A percentile compares a stretch with the other conserved stretches of the same genome.
Conservation (phyloP, 2,888 invertebrate genomes). For the Hemicrepidius hirtus region DNA sequence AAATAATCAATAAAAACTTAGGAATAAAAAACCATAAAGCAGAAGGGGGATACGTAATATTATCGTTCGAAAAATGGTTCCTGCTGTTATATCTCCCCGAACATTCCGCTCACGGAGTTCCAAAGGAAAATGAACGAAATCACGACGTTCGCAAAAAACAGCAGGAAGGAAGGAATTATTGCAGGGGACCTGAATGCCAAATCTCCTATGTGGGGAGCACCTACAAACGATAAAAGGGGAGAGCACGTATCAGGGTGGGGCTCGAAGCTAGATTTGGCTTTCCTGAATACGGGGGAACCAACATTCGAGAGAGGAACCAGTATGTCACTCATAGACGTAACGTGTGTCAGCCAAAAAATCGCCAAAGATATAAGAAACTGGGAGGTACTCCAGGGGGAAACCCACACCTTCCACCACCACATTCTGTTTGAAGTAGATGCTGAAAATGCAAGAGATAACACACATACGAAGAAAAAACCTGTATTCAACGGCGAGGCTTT, state of each 20-base stretch:
- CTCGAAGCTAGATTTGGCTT: not conserved
- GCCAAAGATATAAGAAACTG: too few relatives aligned
- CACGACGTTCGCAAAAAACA: too few relatives aligned
- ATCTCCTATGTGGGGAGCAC: too few relatives aligned
- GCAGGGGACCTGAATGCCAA: not conserved
- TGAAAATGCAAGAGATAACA: too few relatives aligned
- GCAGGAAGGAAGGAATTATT: not conserved
- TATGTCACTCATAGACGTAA: not conserved
- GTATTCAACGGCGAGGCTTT: conserved; percentile 29
- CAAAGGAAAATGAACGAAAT: too few relatives aligned
- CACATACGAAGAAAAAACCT: conserved; percentile 30
- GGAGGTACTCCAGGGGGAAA: too few relatives aligned
- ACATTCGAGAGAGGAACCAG: not conserved
- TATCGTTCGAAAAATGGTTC: not conserved
- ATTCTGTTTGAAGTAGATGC: too few relatives aligned
- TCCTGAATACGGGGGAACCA: not conserved
- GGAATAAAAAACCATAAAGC: too few relatives aligned
- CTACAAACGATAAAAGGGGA: not conserved
- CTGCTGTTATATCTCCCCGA: too few relatives aligned
- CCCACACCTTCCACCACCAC: too few relatives aligned
- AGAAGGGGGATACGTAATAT: not conserved
- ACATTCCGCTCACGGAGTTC: too few relatives aligned
- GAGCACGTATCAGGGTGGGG: not conserved
- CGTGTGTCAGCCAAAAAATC: not conserved
- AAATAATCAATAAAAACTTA: not conserved